Evolutionary conservation across 1,140 invertebrate genomes (phyloP), one percentile per base, ranked within the genome.

Genomic region (Zaprionus africanus): DNA sequence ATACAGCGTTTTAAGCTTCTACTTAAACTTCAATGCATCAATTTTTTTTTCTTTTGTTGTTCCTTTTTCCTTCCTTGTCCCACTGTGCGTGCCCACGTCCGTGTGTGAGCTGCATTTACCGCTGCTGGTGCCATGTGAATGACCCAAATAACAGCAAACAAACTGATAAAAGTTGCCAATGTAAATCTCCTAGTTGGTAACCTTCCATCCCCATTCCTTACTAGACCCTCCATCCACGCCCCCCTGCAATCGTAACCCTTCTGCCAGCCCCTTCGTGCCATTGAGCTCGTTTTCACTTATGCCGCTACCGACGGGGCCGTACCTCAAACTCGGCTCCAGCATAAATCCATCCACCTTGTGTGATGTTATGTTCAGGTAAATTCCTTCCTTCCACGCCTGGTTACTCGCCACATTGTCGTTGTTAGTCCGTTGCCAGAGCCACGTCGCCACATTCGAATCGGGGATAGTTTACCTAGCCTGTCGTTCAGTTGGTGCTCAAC

Each of bases 331-430:
- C 5, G 36, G n/a, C 51, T 56, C 43, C 58, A 88, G 81, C 84
- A 88, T 87, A 87, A 80, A 13, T 60, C n/a, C 41, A 43, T 71
- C 31, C 58, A 24, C 46, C 63, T 74, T 81, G 80, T 90, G 82
- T 79, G 84, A 81, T 91, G 91, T 86, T 92, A 92, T 92, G 91
- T 91, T 87, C 74, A 58, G 59, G 79, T 92, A 92, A 92, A 92
- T 92, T 92, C 81, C 75, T 67, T 66, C 75, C 79, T 68, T 49
- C 66, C 71, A 76, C 67, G 79, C 76, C 66, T 56, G 66, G 78
- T 59, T 59, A 63, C 38, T 28, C 38, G 28, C 17, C 58, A 57
- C 53, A 56, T 36, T 67, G 28, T 26, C 61, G 79, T 78, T 81
- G 77, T 82, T 76, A 73, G 77, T 68, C 65, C 71, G 72, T 81